These are phyloP conservation scores for Siniperca knerii DNA, from an alignment of 2,113 vertebrate species.

Conservation along the genomic window DNA sequence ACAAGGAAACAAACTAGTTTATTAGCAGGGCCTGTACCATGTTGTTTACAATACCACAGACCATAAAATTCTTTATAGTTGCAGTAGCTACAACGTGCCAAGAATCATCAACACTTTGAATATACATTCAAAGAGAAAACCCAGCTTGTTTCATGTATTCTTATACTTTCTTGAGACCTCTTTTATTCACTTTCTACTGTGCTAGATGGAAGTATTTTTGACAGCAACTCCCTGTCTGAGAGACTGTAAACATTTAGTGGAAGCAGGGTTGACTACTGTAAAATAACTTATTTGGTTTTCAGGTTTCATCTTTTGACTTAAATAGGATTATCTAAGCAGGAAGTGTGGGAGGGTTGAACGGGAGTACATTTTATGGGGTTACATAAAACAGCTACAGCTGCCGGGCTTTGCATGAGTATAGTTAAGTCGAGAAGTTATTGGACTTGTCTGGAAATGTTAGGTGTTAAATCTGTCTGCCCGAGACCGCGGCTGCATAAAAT, in stretches of 20 bases:
- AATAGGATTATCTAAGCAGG: slow-evolving; percentile 68
- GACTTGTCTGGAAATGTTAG: slow-evolving; percentile 67
- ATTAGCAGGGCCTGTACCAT: slow-evolving; percentile 28
- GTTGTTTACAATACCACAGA: slow-evolving; percentile 32
- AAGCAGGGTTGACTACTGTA: slow-evolving; percentile 25
- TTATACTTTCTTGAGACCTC: neutral
- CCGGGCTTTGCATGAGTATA: slow-evolving; percentile 42
- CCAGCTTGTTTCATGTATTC: neutral
- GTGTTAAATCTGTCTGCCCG: slow-evolving; percentile 72
- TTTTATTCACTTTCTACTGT: neutral
- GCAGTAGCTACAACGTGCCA: neutral
- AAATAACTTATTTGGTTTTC: slow-evolving; percentile 40
- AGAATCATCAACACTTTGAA: slow-evolving; percentile 12
- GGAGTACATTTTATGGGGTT: slow-evolving; percentile 56
- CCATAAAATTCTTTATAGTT: slow-evolving; percentile 27
- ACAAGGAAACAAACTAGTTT: slow-evolving; percentile 32
- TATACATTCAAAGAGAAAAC: neutral
- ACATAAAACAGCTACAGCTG: slow-evolving; percentile 72
- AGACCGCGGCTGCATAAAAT: slow-evolving; percentile 49
- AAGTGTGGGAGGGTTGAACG: slow-evolving; percentile 54
- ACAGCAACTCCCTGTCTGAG: slow-evolving; percentile 9
- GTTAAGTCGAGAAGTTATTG: slow-evolving; percentile 54
- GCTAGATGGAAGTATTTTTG: neutral
- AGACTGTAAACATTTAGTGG: neutral
- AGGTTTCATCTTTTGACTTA: slow-evolving; percentile 53